Conservation (phyloP, 1,140 invertebrate genomes). For the Penaeus indicus region DNA sequence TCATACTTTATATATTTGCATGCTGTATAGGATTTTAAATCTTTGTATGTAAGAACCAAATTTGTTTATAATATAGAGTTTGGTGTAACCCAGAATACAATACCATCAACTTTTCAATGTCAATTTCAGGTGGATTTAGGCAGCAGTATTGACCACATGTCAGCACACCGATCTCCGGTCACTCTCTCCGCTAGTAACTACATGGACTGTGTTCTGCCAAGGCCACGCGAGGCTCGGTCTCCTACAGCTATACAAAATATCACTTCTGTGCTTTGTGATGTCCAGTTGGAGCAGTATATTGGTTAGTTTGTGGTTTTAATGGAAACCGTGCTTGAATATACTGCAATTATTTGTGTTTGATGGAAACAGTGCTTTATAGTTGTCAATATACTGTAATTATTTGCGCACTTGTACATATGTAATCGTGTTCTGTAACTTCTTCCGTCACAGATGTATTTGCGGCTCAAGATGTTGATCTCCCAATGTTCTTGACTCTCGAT, state of each 20-base stretch:
- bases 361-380: neutral
- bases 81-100: too few relatives aligned
- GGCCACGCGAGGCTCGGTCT: neutral
- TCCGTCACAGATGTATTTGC: conserved; percentile 58
- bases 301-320: conserved; percentile 17
- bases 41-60: too few relatives aligned
- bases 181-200: conserved; percentile 53
- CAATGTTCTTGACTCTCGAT: conserved; percentile 61
- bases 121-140: too few relatives aligned
- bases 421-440: neutral
- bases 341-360: too few relatives aligned
- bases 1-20: too few relatives aligned
- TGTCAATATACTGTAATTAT: neutral
- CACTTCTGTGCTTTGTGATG: conserved; percentile 43
- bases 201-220: conserved; percentile 45
- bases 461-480: conserved; percentile 62
- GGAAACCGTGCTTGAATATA: too few relatives aligned
- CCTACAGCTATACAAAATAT: conserved; percentile 1
- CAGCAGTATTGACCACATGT: too few relatives aligned
- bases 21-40: too few relatives aligned
- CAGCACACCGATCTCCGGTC: conserved; percentile 1
- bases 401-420: neutral
- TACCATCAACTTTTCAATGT: too few relatives aligned
- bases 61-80: too few relatives aligned
- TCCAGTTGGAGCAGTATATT: conserved; percentile 56